Conservation (phyloP, 2,888 invertebrate genomes). For the Criorhina ranunculi region DNA sequence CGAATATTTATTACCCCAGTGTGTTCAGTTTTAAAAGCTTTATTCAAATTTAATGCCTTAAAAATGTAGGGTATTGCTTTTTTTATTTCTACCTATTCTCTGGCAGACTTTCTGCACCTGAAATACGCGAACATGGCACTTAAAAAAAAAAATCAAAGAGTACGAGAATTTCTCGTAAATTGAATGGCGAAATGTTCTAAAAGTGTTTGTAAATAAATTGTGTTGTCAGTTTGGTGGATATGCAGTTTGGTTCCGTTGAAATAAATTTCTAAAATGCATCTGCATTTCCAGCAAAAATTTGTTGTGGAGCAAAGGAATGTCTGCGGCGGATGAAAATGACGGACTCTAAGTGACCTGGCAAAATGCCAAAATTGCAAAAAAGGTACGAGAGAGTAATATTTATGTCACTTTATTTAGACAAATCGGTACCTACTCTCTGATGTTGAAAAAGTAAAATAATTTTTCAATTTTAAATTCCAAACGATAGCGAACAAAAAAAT, state of each 20-base stretch:
- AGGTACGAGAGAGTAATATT: background rate
- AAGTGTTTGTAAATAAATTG: slow-evolving; percentile 45
- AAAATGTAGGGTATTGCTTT: slow-evolving; percentile 2
- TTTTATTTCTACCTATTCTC: slow-evolving; percentile 1
- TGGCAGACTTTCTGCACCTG: slow-evolving; percentile 23
- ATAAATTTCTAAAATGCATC: slow-evolving; percentile 44
- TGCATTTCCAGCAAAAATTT: slow-evolving; percentile 22
- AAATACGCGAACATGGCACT: slow-evolving; percentile 12
- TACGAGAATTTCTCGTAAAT: slow-evolving; percentile 12
- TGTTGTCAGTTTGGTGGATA: slow-evolving; percentile 29
- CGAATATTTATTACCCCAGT: slow-evolving; percentile 43
- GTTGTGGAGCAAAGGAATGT: slow-evolving; percentile 22
- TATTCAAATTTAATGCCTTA: slow-evolving; percentile 50
- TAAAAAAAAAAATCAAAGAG: slow-evolving; percentile 25
- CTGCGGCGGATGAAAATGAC: slow-evolving; percentile 6
- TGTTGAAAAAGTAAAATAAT: too few species aligned
- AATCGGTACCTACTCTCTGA: too few species aligned
- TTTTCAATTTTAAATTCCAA: too few species aligned
- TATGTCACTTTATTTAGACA: too few species aligned
- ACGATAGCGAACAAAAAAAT: too few species aligned
- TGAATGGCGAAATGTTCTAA: slow-evolving; percentile 17
- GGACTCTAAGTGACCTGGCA: slow-evolving; percentile 8
- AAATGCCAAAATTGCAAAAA: background rate
- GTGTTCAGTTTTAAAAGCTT: slow-evolving; percentile 37
- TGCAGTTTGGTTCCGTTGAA: slow-evolving; percentile 18